Base-by-base conservation (phyloP, 2,113 vertebrate genomes). In the Nerophis ophidion region DNA sequence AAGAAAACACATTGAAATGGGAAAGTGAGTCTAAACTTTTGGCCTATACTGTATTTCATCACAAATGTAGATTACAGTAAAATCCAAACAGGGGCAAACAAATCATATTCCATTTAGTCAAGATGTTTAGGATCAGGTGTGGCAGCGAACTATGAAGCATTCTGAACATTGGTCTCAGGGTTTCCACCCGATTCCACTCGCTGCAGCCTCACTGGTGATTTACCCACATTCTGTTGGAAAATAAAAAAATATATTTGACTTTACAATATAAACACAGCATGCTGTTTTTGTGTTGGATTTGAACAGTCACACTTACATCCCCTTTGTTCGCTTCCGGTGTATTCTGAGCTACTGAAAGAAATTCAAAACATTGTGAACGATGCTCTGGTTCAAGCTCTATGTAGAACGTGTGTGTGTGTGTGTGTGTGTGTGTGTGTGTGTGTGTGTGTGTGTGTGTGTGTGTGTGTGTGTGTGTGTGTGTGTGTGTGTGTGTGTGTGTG, bases 151-250 rank as follows among this genome's bases (percentile, higher is more conserved):
- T 73, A 61, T 13, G 36, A 4, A 6, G 12, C n/a, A 35, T 76
- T 65, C 5, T 55, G 61, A 47, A 33, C 42, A 35, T 51, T 15
- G 45, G 64, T 52, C 58, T 71, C 65, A 34, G 61, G 63, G 42
- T 59, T 56, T 14, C 8, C 38, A 1, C 56, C 58, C 14, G n/a
- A 19, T 1, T 53, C 48, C 4, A 68, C 44, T 8, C 63, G 19
- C 65, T 77, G 75, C 44, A 79, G 61, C 10, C 38, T 38, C 42
- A 75, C 55, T 47, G 34, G 50, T 63, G 60, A 36, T 19, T 52
- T 56, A 57, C 64, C 69, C 36, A 75, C 76, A 54, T n/a, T 48
- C 85, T 85, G 72, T 26, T 46, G 11, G 51, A 59, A 17, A n/a
- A 61, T 48, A 1, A 51, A 7, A 8, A 42, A 59, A 50, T 0